Conservation (phyloP, 1,140 invertebrate genomes). For the Heterodera schachtii region DNA sequence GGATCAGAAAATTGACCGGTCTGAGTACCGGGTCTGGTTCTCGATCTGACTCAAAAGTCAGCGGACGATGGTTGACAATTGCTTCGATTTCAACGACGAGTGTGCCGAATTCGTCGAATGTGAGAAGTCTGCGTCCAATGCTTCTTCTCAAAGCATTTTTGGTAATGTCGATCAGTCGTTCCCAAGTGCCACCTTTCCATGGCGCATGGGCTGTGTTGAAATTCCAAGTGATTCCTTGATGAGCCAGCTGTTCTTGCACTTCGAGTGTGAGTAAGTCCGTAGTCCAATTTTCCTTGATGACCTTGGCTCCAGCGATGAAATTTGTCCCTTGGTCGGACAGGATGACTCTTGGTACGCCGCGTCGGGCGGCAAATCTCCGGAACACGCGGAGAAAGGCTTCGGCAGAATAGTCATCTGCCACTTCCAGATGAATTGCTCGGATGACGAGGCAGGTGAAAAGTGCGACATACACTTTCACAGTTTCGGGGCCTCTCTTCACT, state of each 20-base stretch:
- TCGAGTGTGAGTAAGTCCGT: neutral
- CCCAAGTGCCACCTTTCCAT: conserved; percentile 17
- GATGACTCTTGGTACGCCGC: conserved; percentile 16
- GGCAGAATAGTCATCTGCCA: conserved; percentile 13
- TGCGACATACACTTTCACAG: neutral
- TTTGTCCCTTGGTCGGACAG: conserved; percentile 32
- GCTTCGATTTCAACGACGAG: conserved; percentile 14
- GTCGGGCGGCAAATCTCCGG: conserved; percentile 3
- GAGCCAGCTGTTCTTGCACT: neutral
- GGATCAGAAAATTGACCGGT: neutral
- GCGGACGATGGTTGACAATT: conserved; percentile 4
- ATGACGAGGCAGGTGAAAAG: conserved; percentile 24
- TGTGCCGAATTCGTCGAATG: neutral
- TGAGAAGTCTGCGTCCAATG: neutral
- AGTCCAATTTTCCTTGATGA: neutral
- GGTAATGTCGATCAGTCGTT: neutral
- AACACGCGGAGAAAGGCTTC: conserved; percentile 11
- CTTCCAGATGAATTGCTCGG: conserved; percentile 21
- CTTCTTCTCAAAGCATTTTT: neutral
- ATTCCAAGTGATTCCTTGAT: neutral
- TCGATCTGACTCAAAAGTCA: neutral
- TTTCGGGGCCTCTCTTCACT: neutral
- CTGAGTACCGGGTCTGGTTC: neutral
- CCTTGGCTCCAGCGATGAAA: neutral
- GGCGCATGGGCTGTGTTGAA: conserved; percentile 23